These are phyloP conservation scores for Anthoscopus minutus DNA, from an alignment of 2,113 vertebrate genomes.

Conservation along the genomic window DNA sequence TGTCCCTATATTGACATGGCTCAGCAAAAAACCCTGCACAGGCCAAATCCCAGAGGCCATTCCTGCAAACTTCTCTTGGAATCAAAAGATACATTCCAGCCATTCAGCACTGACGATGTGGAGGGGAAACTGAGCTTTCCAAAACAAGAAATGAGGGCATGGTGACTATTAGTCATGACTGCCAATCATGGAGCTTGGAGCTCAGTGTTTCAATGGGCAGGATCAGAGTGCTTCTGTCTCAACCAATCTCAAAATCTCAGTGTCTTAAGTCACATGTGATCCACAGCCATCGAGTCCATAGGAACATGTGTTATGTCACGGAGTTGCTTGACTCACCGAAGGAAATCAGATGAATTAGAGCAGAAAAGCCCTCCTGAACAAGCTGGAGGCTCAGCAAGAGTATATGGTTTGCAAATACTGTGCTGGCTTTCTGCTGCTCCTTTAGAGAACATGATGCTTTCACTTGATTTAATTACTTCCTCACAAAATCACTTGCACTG, in stretches of 20 bases:
- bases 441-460: not conserved
- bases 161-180: not conserved
- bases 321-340: not conserved
- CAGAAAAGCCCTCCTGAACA: not conserved
- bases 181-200: not conserved
- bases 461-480: not conserved
- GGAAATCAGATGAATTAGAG: not conserved
- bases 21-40: not conserved
- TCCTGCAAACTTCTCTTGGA: not conserved
- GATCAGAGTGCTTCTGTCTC: not conserved
- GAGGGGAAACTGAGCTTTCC: not conserved
- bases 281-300: not conserved
- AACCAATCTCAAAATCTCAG: not conserved
- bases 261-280: not conserved
- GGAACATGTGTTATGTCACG: not conserved
- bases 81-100: not conserved
- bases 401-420: not conserved
- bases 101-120: not conserved
- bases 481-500: not conserved
- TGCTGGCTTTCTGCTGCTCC: not conserved
- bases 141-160: not conserved
- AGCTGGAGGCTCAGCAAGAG: not conserved
- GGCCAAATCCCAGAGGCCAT: not conserved
- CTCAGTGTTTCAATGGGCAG: not conserved
- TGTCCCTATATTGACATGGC: accelerated